These are phyloP conservation scores for Drosophila rhopaloa DNA, from an alignment of 1,140 invertebrate species.

Conservation along the genomic window DNA sequence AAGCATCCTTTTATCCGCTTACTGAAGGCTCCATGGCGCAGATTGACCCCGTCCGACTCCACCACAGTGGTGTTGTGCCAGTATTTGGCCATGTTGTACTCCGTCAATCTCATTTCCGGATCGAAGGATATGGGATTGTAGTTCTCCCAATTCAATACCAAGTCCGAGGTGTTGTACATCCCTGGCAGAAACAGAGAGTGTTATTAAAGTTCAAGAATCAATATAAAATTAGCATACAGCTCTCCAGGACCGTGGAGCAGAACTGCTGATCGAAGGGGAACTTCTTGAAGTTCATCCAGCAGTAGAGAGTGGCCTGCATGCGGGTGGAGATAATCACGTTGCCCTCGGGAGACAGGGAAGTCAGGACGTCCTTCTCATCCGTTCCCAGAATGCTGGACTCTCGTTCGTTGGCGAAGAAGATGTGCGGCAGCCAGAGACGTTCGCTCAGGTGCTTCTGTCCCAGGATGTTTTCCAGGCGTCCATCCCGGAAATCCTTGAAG, in stretches of 20 bases:
- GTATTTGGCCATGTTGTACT: slow-evolving; percentile 89
- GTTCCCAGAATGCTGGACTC: slow-evolving; percentile 89
- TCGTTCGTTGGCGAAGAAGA: slow-evolving; percentile 93
- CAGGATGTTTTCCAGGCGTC: slow-evolving; percentile 86
- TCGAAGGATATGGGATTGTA: slow-evolving; percentile 90
- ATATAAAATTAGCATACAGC: slow-evolving; percentile 87
- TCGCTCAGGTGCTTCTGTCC: slow-evolving; percentile 89
- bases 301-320: slow-evolving; percentile 91
- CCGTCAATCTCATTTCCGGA: slow-evolving; percentile 91
- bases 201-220: no score
- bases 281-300: slow-evolving; percentile 93
- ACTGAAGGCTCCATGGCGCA: slow-evolving; percentile 89
- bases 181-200: slow-evolving; percentile 66
- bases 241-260: slow-evolving; percentile 91
- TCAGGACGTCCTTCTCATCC: slow-evolving; percentile 91
- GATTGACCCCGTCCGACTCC: slow-evolving; percentile 85
- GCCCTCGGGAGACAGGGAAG: slow-evolving; percentile 90
- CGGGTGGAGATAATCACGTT: slow-evolving; percentile 90
- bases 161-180: slow-evolving; percentile 91
- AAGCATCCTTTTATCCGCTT: slow-evolving; percentile 43
- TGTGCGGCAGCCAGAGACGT: slow-evolving; percentile 91
- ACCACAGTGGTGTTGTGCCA: slow-evolving; percentile 89
- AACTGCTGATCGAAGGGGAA: slow-evolving; percentile 94
- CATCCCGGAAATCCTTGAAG: slow-evolving; percentile 86
- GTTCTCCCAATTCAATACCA: slow-evolving; percentile 90